Conservation (phyloP, 2,113 vertebrate genomes). For the Danio rerio region DNA sequence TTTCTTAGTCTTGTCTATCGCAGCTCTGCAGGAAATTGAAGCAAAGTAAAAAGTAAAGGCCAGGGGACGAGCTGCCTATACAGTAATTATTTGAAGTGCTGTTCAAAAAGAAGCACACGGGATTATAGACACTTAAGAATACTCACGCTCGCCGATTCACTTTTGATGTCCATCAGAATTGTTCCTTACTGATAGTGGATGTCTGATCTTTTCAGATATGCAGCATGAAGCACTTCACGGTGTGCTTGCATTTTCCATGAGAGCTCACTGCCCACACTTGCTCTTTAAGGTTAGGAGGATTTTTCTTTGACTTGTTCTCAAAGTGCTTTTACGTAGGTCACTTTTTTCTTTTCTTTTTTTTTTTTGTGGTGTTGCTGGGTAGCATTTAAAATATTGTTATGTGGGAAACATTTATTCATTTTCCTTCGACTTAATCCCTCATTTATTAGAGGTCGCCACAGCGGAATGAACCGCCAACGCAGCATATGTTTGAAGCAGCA, state of each 20-base stretch:
- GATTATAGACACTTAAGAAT: conserved; percentile 73
- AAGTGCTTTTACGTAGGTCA: conserved; percentile 1
- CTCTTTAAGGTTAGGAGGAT: conserved; percentile 10
- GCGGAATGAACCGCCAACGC: no score
- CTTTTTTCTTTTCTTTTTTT: not conserved
- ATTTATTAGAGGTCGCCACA: no score
- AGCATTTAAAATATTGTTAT: not conserved
- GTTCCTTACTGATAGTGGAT: conserved; percentile 62
- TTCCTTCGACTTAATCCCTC: no score
- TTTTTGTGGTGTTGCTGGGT: not conserved
- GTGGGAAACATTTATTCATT: no score
- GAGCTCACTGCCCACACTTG: conserved; percentile 26
- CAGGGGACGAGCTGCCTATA: conserved; percentile 64
- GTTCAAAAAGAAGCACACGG: conserved; percentile 67
- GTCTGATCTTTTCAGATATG: conserved; percentile 57
- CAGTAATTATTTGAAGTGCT: conserved; percentile 72
- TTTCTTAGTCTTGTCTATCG: conserved; percentile 51
- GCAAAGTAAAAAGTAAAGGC: conserved; percentile 63
- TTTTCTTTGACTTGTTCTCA: not conserved
- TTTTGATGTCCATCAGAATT: conserved; percentile 61
- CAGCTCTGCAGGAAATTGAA: conserved; percentile 75
- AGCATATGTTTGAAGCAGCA: no score
- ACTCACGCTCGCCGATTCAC: conserved; percentile 65
- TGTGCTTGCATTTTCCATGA: conserved; percentile 13
- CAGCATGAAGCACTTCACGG: conserved; percentile 42